Conservation (phyloP, 2,797 vertebrate species). For the Rhadinocentrus ornatus region DNA sequence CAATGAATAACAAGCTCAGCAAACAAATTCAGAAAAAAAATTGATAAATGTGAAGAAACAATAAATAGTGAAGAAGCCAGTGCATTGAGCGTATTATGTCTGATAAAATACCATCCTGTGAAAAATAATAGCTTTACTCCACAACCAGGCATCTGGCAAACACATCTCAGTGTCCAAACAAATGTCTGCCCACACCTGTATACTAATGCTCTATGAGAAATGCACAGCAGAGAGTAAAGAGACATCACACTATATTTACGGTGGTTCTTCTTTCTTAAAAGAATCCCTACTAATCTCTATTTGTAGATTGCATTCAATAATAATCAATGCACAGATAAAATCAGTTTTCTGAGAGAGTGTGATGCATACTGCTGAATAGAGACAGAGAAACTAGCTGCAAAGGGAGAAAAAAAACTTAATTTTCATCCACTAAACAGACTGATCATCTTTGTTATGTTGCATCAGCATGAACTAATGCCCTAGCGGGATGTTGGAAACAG, state of each 20-base stretch:
- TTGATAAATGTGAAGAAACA: conserved; percentile 59
- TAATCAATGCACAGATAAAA: conserved; percentile 52
- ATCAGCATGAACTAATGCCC: conserved; percentile 61
- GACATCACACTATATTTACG: conserved; percentile 46
- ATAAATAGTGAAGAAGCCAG: conserved; percentile 70
- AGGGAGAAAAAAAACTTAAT: conserved; percentile 43
- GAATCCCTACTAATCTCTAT: conserved; percentile 39
- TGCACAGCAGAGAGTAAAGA: conserved; percentile 52
- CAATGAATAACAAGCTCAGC: conserved; percentile 62
- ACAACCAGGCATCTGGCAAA: conserved; percentile 58
- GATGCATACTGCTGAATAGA: conserved; percentile 32
- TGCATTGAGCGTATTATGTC: conserved; percentile 60
- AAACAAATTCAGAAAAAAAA: conserved; percentile 64
- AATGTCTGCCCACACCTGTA: conserved; percentile 42
- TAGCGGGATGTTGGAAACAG: conserved; percentile 44
- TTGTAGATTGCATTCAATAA: conserved; percentile 44
- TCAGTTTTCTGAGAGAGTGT: conserved; percentile 27
- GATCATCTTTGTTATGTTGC: conserved; percentile 53
- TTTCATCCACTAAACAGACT: conserved; percentile 42
- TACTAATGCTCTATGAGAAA: conserved; percentile 45
- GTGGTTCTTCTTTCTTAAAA: conserved; percentile 35
- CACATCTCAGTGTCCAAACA: conserved; percentile 33
- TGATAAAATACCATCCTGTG: conserved; percentile 68
- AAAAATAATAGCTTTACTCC: conserved; percentile 74
- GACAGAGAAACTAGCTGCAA: conserved; percentile 34